Percentiles rank a stretch among this genome's conserved stretches.
Conservation (phyloP, 92 coral and sea anemone genomes). For the Scolanthus callimorphus region DNA sequence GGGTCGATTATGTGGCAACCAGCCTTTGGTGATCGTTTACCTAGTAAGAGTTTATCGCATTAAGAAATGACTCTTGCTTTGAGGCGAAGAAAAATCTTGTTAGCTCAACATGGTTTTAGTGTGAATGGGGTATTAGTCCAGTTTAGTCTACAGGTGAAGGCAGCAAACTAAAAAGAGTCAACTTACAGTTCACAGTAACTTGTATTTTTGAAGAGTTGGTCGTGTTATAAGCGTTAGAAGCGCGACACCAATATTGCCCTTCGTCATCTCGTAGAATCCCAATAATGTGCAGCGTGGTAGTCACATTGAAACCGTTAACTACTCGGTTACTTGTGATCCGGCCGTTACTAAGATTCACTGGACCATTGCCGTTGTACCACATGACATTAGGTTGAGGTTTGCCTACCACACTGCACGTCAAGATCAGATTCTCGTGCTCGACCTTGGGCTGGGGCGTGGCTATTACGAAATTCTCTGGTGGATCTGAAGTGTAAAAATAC, state of each 20-base stretch:
- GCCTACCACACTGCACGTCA: slow-evolving; percentile 4
- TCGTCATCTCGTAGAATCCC: slow-evolving; percentile 30
- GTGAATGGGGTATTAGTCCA: too few species aligned
- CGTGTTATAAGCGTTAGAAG: slow-evolving; percentile 8
- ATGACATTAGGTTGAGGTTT: slow-evolving; percentile 1
- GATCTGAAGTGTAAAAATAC: not conserved
- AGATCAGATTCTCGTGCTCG: slow-evolving; percentile 1
- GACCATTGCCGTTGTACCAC: slow-evolving; percentile 8
- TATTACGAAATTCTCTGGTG: not conserved
- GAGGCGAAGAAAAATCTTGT: too few species aligned
- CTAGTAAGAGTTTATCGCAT: too few species aligned
- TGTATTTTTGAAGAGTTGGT: slow-evolving; percentile 1
- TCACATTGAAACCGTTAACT: not conserved
- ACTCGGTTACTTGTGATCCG: slow-evolving; percentile 7
- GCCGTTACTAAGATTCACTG: not conserved
- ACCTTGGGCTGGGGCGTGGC: not conserved
- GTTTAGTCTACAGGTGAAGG: not conserved
- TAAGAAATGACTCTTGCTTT: too few species aligned
- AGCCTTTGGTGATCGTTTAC: too few species aligned
- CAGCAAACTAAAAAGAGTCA: too few species aligned
- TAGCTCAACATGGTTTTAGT: too few species aligned
- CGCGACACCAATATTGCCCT: slow-evolving; percentile 30
- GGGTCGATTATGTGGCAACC: too few species aligned
- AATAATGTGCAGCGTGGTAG: slow-evolving; percentile 28
- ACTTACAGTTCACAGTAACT: slow-evolving; percentile 30